phyloP scores from a whole-genome alignment of 2,113 vertebrate genomes.

The Typhlomys cinereus region DNA sequence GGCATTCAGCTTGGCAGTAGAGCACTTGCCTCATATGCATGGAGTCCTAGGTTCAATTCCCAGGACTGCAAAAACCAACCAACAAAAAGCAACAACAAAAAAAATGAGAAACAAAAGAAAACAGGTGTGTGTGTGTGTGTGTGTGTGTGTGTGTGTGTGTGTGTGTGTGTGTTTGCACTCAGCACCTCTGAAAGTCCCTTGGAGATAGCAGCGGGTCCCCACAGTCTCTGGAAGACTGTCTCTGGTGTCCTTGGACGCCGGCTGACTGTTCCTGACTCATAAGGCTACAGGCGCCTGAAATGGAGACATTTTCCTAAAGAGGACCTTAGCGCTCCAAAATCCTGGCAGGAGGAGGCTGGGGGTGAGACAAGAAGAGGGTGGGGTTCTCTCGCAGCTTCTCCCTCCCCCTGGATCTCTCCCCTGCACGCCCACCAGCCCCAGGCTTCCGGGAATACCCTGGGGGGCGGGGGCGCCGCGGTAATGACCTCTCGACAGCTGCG shows the following conservation, averaged over 20 bases:
- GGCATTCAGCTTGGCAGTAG: background rate
- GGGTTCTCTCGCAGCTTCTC: background rate
- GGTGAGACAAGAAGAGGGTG: background rate
- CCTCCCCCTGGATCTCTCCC: background rate
- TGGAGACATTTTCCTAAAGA: background rate
- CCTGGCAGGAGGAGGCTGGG: background rate
- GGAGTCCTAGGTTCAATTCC: background rate
- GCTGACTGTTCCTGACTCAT: background rate
- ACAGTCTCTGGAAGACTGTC: background rate
- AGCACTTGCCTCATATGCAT: background rate
- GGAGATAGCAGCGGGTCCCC: background rate
- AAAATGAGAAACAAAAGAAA: background rate
- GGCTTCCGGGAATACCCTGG: conserved; percentile 59
- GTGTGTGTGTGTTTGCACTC: no score
- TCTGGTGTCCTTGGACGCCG: background rate
- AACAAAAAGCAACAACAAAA: background rate
- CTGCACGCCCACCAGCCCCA: background rate
- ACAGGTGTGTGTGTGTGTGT: no score
- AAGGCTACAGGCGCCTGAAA: background rate
- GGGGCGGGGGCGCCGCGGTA: conserved; percentile 46
- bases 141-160: no score
- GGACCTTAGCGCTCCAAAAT: background rate
- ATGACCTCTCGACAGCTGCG: conserved; percentile 84
- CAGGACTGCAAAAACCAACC: background rate
- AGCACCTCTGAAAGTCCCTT: background rate